Evolutionary conservation across 1,140 invertebrate genomes (phyloP).

Genomic region (Riptortus pedestris): DNA sequence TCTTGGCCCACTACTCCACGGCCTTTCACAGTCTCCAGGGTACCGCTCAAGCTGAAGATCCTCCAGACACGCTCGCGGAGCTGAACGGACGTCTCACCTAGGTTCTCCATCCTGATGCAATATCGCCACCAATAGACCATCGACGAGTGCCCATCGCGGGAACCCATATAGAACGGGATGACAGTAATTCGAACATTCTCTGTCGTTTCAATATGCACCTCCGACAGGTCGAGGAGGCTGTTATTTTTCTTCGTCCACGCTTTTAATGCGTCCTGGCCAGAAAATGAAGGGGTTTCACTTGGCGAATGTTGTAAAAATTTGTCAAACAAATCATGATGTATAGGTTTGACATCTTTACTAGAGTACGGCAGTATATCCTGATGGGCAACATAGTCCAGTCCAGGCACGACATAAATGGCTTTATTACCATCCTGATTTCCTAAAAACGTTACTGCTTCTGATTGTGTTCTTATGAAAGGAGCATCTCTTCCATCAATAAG

Average conservation of each 20-base stretch:
- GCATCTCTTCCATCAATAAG: background rate
- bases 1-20: constrained; percentile 91
- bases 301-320: background rate
- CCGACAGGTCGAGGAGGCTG: constrained; percentile 88
- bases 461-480: background rate
- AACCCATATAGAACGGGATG: constrained; percentile 95
- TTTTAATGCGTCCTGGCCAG: background rate
- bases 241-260: constrained; percentile 96
- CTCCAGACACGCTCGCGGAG: constrained; percentile 89
- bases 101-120: constrained; percentile 88
- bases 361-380: background rate
- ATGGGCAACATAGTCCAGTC: background rate
- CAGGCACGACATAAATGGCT: background rate
- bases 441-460: background rate
- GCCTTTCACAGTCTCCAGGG: constrained; percentile 87
- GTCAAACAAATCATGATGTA: background rate
- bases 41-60: constrained; percentile 88
- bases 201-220: constrained; percentile 95
- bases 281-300: background rate
- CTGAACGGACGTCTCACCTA: constrained; percentile 77
- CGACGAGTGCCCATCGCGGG: constrained; percentile 71
- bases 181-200: constrained; percentile 90
- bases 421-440: background rate
- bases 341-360: background rate
- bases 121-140: constrained; percentile 92